phyloP scores from a whole-genome alignment of 2,888 invertebrate species.

The Odontocolon sp. region DNA sequence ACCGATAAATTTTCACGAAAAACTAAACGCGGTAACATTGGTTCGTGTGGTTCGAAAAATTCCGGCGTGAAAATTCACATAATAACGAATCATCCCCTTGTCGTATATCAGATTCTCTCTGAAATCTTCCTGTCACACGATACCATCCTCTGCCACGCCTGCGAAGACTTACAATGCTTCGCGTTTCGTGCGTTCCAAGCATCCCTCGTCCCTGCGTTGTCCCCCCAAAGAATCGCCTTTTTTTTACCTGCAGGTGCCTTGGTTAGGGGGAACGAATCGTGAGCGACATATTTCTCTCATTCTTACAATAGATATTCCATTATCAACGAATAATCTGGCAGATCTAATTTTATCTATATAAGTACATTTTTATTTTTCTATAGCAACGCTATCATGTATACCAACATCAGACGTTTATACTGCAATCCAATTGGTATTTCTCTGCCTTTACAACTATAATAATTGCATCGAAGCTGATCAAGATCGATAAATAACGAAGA shows the following conservation, averaged over 20 bases:
- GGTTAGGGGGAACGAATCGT: conserved; percentile 48
- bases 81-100: conserved; percentile 76
- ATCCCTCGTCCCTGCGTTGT: conserved; percentile 25
- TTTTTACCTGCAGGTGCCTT: conserved; percentile 62
- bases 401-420: not conserved
- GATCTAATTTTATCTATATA: not conserved
- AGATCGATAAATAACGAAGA: conserved; percentile 48
- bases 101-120: conserved; percentile 72
- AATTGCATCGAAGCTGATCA: conserved; percentile 42
- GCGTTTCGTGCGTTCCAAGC: conserved; percentile 50
- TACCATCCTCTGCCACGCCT: conserved; percentile 71
- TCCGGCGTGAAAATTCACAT: conserved; percentile 72
- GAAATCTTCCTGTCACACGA: conserved; percentile 77
- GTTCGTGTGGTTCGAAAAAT: conserved; percentile 12
- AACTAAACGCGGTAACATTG: not conserved
- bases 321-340: conserved; percentile 17
- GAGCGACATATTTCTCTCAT: conserved; percentile 47
- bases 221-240: conserved; percentile 26
- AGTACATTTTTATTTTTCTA: not conserved
- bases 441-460: conserved; percentile 35
- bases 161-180: conserved; percentile 69
- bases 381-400: not conserved
- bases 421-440: not conserved
- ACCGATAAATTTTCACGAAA: not conserved
- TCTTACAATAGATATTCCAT: conserved; percentile 42